phyloP scores from a whole-genome alignment of 2,888 invertebrate species.

The Spilosoma lubricipeda region DNA sequence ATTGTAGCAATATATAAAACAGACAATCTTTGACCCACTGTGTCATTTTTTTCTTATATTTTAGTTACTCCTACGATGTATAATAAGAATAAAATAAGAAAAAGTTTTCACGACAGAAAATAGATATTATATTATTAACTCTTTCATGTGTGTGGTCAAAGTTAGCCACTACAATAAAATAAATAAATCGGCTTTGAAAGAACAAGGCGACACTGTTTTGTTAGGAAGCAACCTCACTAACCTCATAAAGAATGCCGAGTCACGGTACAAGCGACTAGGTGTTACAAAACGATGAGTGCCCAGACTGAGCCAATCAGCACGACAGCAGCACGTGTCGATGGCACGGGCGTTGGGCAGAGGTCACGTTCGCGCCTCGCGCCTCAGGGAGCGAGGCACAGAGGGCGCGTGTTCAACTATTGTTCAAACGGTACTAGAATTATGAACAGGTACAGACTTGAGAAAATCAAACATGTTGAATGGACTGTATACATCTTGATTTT shows the following conservation, averaged over 20 bases:
- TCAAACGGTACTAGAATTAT: conserved; percentile 52
- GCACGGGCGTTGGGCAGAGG: conserved; percentile 70
- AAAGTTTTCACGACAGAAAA: conserved; percentile 28
- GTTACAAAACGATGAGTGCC: conserved; percentile 62
- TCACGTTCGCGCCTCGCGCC: conserved; percentile 71
- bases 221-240: conserved; percentile 39
- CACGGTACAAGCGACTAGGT: conserved; percentile 41
- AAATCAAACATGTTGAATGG: conserved; percentile 37
- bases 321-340: conserved; percentile 76
- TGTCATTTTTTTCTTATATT: conserved; percentile 18
- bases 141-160: conserved; percentile 32
- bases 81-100: conserved; percentile 23
- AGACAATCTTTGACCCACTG: conserved; percentile 36
- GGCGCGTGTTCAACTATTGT: conserved; percentile 56
- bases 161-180: conserved; percentile 36
- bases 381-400: conserved; percentile 55
- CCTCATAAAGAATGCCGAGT: conserved; percentile 37
- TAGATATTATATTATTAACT: conserved; percentile 31
- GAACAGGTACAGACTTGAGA: conserved; percentile 36
- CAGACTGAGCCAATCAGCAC: conserved; percentile 77
- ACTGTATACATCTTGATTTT: background rate
- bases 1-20: conserved; percentile 38
- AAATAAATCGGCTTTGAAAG: conserved; percentile 23
- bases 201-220: conserved; percentile 50
- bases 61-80: conserved; percentile 16